Base-by-base conservation (phyloP, 2,797 vertebrate genomes). In the Pipistrellus nathusii region DNA sequence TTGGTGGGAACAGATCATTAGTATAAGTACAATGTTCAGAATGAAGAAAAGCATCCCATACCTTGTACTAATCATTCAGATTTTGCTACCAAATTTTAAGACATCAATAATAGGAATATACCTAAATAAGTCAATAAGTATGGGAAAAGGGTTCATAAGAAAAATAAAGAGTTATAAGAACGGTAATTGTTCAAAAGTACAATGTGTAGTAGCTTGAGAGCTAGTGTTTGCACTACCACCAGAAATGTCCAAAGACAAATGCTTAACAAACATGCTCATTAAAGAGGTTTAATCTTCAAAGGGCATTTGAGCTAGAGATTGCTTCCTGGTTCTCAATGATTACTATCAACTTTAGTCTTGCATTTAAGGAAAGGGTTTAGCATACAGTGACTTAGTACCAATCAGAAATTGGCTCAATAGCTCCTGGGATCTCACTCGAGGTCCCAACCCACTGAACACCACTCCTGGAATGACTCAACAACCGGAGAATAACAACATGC, bases 1-100 rank as follows among this genome's bases (percentile, higher is more conserved):
- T 81, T 77, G 53, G 53, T 85, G n/a, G n/a, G 44, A 85, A 93
- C 30, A 73, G 18, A 85, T 21, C 78, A 69, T 75, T 59, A 83
- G 59, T 35, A 57, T 23, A 88, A 94, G 57, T 53, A 77, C 25
- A 77, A 38, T 69, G 23, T 66, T 92, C 32, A 68, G 64, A 94
- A 85, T 46, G 10, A 44, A 66, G 12, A 72, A 69, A 55, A 30
- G n/a, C 25, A 21, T 88, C 53, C 11, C 32, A 53, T 53, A 41
- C 12, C n/a, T 90, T 69, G 17, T 38, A 38, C 18, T 78, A 87
- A 41, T 55, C 14, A 51, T 68, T 83, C 30, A 18, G 25, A 18
- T 72, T 76, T 87, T 69, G 32, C 23, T 76, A 38, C 20, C 23
- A 35, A n/a, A 64, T 44, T 93, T 87, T 89, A 83, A 85, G 55